Percentiles rank a stretch among this genome's conserved stretches.
These are phyloP conservation scores for Ophraella communa DNA, from an alignment of 2,888 invertebrate species.

Conservation along the genomic window DNA sequence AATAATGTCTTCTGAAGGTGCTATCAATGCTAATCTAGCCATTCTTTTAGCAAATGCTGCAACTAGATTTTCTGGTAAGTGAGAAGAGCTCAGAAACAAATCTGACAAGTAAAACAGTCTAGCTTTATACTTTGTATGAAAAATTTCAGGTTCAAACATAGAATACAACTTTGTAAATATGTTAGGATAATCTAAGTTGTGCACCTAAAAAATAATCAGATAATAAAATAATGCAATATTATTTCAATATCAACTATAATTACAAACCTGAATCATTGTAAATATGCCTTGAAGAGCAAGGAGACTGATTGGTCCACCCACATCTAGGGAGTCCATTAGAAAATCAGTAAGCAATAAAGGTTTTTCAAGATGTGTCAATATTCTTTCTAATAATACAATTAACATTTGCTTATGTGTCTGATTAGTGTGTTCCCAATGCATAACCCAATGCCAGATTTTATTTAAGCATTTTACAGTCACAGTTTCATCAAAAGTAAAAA, in stretches of 20 bases:
- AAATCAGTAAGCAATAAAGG: slow-evolving; percentile 90
- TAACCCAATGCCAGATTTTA: slow-evolving; percentile 78
- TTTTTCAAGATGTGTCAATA: slow-evolving; percentile 79
- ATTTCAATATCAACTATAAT: not conserved
- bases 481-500: slow-evolving; percentile 68
- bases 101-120: slow-evolving; percentile 88
- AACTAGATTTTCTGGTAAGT: slow-evolving; percentile 88
- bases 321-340: slow-evolving; percentile 86
- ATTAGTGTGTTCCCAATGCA: slow-evolving; percentile 74
- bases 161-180: slow-evolving; percentile 95
- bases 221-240: not conserved
- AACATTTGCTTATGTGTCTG: slow-evolving; percentile 79
- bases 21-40: slow-evolving; percentile 81
- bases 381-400: slow-evolving; percentile 79
- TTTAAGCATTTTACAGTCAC: slow-evolving; percentile 67
- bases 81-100: slow-evolving; percentile 92
- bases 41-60: slow-evolving; percentile 93
- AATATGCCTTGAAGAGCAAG: slow-evolving; percentile 92
- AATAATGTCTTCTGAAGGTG: slow-evolving; percentile 79
- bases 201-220: slow-evolving; percentile 59
- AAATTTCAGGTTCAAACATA: slow-evolving; percentile 89
- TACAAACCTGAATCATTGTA: slow-evolving; percentile 74
- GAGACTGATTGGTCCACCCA: slow-evolving; percentile 86
- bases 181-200: slow-evolving; percentile 95
- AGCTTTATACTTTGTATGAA: slow-evolving; percentile 88